Evolutionary conservation across 2,888 invertebrate genomes (phyloP), one percentile per base, ranked within the genome.

Genomic region (Archips xylosteana): DNA sequence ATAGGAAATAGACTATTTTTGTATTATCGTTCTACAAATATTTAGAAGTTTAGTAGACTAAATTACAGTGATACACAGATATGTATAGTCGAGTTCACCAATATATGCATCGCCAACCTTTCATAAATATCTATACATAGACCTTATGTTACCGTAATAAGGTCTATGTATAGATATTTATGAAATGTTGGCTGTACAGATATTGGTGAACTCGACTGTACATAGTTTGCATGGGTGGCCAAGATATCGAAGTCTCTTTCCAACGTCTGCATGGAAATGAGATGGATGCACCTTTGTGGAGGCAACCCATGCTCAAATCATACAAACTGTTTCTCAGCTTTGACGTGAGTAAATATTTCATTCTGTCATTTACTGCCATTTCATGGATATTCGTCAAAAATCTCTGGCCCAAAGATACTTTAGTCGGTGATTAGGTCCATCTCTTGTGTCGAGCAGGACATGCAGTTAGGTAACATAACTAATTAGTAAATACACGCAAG

Each of bases 401-500:
- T 54, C n/a, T 62, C 36, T 51, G 69, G 59, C 64, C 59, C 10
- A 59, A 68, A 49, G 49, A 69, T 59, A 69, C 42, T 68, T 73
- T 23, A 63, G 62, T 73, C 10, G 54, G 49, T 15, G 64, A 73
- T 49, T 65, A 62, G 76, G 80, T 82, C 83, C 84, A 85, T 84
- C 86, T 83, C 85, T 86, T 85, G 85, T 86, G 86, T 83, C 69
- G 78, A 82, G 84, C 82, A 47, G 15, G 39, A 39, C 76, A 77
- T 81, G 79, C 78, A 59, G 45, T 74, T 45, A 23, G 23, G 23
- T 23, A 64, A 57, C 60, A 71, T 49, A 65, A 72, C 10, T 9
- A 47, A 47, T 47, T 3, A 47, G 45, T 47, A 47, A 47, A 68
- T 76, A 76, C 42, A 9, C 42, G 63, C 71, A 73, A 71, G 75